phyloP scores from a whole-genome alignment of 2,113 vertebrate species.

The Dascyllus trimaculatus region DNA sequence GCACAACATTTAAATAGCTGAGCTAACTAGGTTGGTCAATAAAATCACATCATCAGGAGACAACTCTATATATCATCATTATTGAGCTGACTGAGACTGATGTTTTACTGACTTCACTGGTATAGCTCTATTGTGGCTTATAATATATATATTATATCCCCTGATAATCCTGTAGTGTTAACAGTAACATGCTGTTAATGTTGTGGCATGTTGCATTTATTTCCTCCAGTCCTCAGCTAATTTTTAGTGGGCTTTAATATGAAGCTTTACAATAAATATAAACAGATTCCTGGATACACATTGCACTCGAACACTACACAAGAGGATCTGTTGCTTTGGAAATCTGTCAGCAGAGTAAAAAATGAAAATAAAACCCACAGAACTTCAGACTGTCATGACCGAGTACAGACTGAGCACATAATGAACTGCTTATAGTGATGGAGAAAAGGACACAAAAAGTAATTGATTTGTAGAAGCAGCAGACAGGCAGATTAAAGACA shows the following conservation, averaged over 20 bases:
- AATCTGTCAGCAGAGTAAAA: neutral
- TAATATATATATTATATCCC: neutral
- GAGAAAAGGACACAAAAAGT: neutral
- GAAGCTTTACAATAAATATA: conserved; percentile 8
- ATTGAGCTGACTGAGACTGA: neutral
- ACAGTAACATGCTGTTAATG: neutral
- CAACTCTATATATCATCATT: neutral
- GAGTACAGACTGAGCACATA: conserved; percentile 17
- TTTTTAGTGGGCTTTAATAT: neutral
- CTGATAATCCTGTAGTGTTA: conserved; percentile 10
- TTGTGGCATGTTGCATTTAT: too few relatives aligned
- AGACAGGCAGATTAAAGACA: neutral
- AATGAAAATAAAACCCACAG: conserved; percentile 14
- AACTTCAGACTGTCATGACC: neutral
- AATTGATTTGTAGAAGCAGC: neutral
- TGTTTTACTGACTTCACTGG: conserved; percentile 4
- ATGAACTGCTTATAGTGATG: neutral
- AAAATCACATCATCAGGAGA: neutral
- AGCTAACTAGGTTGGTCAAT: conserved; percentile 7
- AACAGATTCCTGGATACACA: too few relatives aligned
- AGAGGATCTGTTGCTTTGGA: too few relatives aligned
- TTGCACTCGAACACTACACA: too few relatives aligned
- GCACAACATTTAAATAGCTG: conserved; percentile 40
- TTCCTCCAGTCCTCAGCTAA: neutral
- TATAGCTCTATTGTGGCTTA: neutral